Evolutionary conservation across 2,797 vertebrate genomes (phyloP), one percentile per base, ranked within the genome.

Genomic region (Danio tinwini): DNA sequence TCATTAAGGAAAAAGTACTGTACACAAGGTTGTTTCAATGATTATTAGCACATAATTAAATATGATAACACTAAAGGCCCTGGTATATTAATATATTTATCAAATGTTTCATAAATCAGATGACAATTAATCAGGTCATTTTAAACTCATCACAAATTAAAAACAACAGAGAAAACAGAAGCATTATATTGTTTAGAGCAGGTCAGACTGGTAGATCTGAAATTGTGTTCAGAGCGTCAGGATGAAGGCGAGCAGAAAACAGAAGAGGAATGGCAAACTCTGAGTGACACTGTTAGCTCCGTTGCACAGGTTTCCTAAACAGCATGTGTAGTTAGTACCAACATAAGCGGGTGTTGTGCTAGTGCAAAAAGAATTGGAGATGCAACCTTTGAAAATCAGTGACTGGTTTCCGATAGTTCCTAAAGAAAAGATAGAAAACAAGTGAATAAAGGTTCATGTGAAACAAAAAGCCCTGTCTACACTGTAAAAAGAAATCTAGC

Each of bases 351-450:
- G 0, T 45, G 13, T 1, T 58, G 2, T 0, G 6, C 0, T 21
- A 2, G 29, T 14, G 47, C 56, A 74, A 9, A 8, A 0, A 3
- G 42, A 16, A 47, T 74, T 74, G 0, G 71, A 49, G 14, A 1
- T 0, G 1, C 71, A 74, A 10, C 71, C 56, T 14, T 72, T 74
- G 5, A 9, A 0, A 17, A 5, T 5, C 0, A 0, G 0, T 17
- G 29, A 0, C 7, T 45, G 8, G 39, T 1, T 5, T 0, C 0
- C 11, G 11, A 0, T 0, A 42, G n/a, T 56, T 10, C 0, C 52
- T 73, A 7, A 47, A 16, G 42, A 29, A 73, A 59, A 70, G 3
- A 72, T 11, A 56, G 39, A 19, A 45, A 64, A 12, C 10, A 44
- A 40, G 44, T 44, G 16, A 44, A 44, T 42, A 16, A 63, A 63